Conservation (phyloP, 1,140 invertebrate species). For the Caenorhabditis tropicalis region DNA sequence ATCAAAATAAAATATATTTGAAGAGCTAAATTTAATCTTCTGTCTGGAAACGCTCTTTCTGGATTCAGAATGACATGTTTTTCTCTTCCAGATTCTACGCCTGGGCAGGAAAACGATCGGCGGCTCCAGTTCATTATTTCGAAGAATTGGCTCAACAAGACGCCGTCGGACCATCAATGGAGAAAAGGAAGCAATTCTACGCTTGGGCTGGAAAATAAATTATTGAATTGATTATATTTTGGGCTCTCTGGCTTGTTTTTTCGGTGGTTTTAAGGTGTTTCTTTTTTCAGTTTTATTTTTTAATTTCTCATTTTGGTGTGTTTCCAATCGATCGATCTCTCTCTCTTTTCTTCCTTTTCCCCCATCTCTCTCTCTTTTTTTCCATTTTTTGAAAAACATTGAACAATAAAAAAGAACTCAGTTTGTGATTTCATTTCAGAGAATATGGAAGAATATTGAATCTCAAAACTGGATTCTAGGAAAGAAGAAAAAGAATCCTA, state of each 20-base stretch:
- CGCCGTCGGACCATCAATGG: not conserved
- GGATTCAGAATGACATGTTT: too few relatives aligned
- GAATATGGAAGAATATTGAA: not conserved
- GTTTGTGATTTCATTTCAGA: not conserved
- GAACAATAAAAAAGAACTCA: slow-evolving; percentile 18
- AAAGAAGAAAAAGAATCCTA: too few relatives aligned
- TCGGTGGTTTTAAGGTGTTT: not conserved
- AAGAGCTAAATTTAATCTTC: too few relatives aligned
- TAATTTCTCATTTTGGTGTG: not conserved
- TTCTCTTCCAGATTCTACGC: slow-evolving; percentile 25
- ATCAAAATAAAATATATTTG: too few relatives aligned
- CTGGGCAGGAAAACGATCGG: slow-evolving; percentile 9
- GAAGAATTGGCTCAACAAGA: not conserved
- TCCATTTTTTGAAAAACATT: not conserved
- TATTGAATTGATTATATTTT: too few relatives aligned
- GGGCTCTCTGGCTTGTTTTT: not conserved
- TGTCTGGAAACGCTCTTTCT: too few relatives aligned
- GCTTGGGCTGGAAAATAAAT: slow-evolving; percentile 16
- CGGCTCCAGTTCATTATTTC: slow-evolving; percentile 13
- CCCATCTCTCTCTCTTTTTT: not conserved
- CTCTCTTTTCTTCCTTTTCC: not conserved
- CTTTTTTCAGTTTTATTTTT: not conserved
- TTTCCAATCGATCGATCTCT: not conserved
- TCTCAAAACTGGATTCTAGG: too few relatives aligned
- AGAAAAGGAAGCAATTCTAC: slow-evolving; percentile 38